Base-by-base conservation (phyloP, 2,797 vertebrate genomes). In the Fistularia commersonii region DNA sequence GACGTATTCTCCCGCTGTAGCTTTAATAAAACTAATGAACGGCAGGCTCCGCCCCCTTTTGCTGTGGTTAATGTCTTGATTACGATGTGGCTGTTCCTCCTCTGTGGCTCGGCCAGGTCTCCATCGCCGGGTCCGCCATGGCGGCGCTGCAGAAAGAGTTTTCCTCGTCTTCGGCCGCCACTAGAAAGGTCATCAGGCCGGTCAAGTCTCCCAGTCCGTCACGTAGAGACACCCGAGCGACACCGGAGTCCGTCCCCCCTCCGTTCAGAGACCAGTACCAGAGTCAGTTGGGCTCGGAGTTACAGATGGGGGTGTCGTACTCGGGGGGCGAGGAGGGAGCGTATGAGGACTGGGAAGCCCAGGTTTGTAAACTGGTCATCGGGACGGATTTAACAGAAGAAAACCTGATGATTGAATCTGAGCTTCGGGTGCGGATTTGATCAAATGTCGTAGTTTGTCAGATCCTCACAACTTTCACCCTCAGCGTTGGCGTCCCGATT, bases 71-170 rank as follows among this genome's bases (percentile, higher is more conserved):
- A n/a, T n/a, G n/a, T n/a, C n/a, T 48, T 75, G 55, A 66, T 44
- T 61, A 11, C 59, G 54, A 15, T 88, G 48, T 88, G 48, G 57
- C 51, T 87, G 48, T 83, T 90, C 74, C 59, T 73, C 64, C 73
- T 82, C 83, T 61, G 72, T 88, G 83, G 87, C 33, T 79, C 79
- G 89, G 68, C 66, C 75, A 95, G 96, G 95, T 96, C 62, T 96
- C 95, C 66, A 93, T 94, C 87, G 93, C 95, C 44, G 94, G 95
- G 55, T 92, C 90, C 11, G 95, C 94, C 48, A 93, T 97, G 57
- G 92, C 93, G 61, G 82, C 92, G 13, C 88, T 98, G 69, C 90
- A 97, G 46, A 97, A 94, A 88, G 95, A 96, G 64, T 74, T 98
- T 32, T 92, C 82, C 13, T 78, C 93, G 12, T 51, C 91, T 46